Percentiles rank a stretch among this genome's conserved stretches.
phyloP scores from a whole-genome alignment of 2,113 vertebrate species.

The Pardalotus punctatus region DNA sequence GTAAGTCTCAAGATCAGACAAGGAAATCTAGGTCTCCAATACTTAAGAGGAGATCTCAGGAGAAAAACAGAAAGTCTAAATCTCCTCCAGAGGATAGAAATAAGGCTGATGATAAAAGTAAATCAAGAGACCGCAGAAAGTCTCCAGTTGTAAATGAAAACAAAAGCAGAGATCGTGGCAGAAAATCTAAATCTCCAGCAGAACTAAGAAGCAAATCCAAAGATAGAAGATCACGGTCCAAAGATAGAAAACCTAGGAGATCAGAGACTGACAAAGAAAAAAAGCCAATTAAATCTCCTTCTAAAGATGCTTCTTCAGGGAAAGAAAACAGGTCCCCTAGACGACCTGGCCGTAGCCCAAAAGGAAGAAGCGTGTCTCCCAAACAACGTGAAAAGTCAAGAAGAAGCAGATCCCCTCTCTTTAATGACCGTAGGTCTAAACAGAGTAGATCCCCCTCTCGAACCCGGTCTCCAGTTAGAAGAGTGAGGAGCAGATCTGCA shows the following conservation, averaged over 20 bases:
- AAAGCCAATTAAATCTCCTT: constrained; percentile 91
- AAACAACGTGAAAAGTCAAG: constrained; percentile 80
- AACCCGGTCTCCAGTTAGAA: constrained; percentile 81
- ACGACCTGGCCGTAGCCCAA: constrained; percentile 78
- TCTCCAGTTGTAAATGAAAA: constrained; percentile 77
- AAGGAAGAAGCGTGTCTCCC: constrained; percentile 87
- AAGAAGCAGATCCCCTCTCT: constrained; percentile 76
- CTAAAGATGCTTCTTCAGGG: constrained; percentile 94
- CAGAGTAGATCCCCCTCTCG: constrained; percentile 87
- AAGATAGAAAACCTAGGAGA: constrained; percentile 81
- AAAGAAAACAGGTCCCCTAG: constrained; percentile 96
- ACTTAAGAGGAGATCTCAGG: constrained; percentile 76
- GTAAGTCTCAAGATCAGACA: constrained; percentile 82
- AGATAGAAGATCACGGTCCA: constrained; percentile 82
- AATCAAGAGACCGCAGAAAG: constrained; percentile 78
- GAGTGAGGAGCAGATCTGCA: constrained; percentile 86
- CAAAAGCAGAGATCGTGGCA: constrained; percentile 81
- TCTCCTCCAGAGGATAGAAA: constrained; percentile 76
- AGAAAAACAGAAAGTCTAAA: constrained; percentile 77
- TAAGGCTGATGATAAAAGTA: constrained; percentile 74
- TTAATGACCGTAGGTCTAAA: constrained; percentile 79
- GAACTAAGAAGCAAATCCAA: constrained; percentile 79
- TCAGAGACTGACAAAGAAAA: constrained; percentile 87
- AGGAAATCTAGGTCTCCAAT: constrained; percentile 81
- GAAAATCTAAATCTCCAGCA: constrained; percentile 82